Base-by-base conservation (phyloP, 2,797 vertebrate genomes). In the Lacerta viridis region DNA sequence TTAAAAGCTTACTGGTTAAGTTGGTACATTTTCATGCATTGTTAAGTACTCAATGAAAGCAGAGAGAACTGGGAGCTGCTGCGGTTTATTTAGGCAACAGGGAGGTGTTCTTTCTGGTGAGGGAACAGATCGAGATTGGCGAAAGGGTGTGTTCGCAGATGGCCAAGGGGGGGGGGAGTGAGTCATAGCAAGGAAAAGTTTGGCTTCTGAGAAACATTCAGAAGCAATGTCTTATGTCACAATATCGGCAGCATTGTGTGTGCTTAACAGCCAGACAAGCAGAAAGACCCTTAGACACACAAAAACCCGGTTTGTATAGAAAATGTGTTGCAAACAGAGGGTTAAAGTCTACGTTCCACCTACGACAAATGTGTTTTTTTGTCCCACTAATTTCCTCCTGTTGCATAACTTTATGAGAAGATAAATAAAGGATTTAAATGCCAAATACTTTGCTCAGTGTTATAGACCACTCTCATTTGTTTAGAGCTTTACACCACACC, bases 241-340 rank as follows among this genome's bases (percentile, higher is more conserved):
- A 59, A n/a, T 59, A 69, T 68, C 4, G 33, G 18, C 27, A 61
- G 50, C 39, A 33, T 36, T 64, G 43, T 66, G 80, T 66, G 33
- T 59, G 71, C 61, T 36, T 59, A 71, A 17, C 64, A 41, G 41
- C 55, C 50, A 61, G 68, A 91, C 23, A 83, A 20, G n/a, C 25
- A 69, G 25, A 69, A 69, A 69, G 68, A 69, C 36, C n/a, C 71
- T 72, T 72, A 72, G 71, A 13, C 36, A 5, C 15, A 15, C n/a
- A 36, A 68, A 85, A 75, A 7, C 71, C 75, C 50, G 23, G 33
- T 72, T 89, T 23, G 33, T 7, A 84, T 43, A 41, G 29, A 39
- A 33, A 78, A 29, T 83, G 77, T 78, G 50, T 78, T 90, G 36
- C 91, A 91, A 76, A 64, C 91, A 85, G 90, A 84, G 93, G 92